These are phyloP conservation scores for Shinisaurus crocodilurus DNA, from an alignment of 2,113 vertebrate genomes.

Conservation along the genomic window DNA sequence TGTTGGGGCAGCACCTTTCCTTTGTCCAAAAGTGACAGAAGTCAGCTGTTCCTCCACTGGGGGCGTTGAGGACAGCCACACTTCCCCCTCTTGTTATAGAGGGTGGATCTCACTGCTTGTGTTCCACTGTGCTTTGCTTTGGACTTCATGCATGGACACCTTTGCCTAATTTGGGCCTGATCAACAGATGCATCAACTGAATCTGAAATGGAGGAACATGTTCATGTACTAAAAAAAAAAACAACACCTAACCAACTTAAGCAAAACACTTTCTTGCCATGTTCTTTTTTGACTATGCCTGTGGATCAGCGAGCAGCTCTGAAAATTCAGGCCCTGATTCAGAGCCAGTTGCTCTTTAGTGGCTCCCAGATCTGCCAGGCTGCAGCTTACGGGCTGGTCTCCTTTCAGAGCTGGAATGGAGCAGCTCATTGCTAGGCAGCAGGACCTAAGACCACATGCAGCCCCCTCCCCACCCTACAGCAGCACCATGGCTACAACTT, in stretches of 20 bases:
- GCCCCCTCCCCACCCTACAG: background rate
- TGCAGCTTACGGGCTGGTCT: background rate
- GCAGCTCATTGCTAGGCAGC: background rate
- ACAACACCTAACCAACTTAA: background rate
- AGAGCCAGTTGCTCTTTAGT: background rate
- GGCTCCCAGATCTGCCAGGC: conserved; percentile 14
- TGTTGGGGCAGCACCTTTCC: background rate
- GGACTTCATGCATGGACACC: background rate
- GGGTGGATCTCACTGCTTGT: background rate
- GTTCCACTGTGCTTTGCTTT: background rate
- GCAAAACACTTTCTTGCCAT: background rate
- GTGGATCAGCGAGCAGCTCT: fast-evolving
- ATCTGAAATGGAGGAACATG: background rate
- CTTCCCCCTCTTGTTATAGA: background rate
- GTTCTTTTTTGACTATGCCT: background rate
- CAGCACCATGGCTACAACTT: background rate
- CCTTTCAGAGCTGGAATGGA: conserved; percentile 58
- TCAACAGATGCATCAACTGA: background rate
- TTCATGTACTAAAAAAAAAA: background rate
- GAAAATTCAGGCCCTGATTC: fast-evolving
- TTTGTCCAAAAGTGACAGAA: background rate
- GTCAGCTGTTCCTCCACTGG: too few relatives aligned
- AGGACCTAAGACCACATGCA: too few relatives aligned
- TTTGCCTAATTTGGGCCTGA: background rate
- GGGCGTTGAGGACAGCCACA: background rate